Base-by-base conservation (phyloP, 1,140 invertebrate genomes). In the Saccostrea glomerata region DNA sequence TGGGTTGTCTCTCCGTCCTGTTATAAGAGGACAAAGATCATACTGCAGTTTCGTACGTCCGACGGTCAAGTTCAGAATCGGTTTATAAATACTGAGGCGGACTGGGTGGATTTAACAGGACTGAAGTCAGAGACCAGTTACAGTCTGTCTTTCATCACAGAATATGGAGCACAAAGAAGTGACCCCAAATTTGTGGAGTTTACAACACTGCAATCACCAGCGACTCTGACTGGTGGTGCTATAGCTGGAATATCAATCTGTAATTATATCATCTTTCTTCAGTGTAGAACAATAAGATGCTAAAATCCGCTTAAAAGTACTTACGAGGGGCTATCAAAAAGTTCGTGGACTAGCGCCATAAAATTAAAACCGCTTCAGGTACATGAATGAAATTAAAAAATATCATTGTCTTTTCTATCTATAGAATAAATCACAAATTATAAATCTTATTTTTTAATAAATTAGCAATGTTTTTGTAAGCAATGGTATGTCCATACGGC, bases 1-100 rank as follows among this genome's bases (percentile, higher is more conserved):
- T 89, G 88, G 88, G 63, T 63, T 4, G 23, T 63, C 23, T 66
- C 82, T n/a, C 56, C 86, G 11, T 87, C 63, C 23, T 89, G 88
- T 56, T 87, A 87, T 25, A 56, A 87, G 0, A 58, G 86, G 30
- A 11, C 55, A 23, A 60, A 58, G 11, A 89, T 89, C 15, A 12
- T 85, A 5, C 17, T 87, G 5, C 60, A 47, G 58, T 86, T 56
- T 17, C 56, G 23, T 17, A 84, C 56, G 5, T 12, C 17, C 13
- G 23, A 20, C 12, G 83, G 55, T 47, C 20, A 60, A 17, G 15
- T 40, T 56, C 47, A 70, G 30, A 73, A 25, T 11, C 84, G 70
- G 85, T 25, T 36, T 13, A 36, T 87, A 11, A 23, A 87, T n/a
- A 89, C 84, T 23, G n/a, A 87, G 7, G 47, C 85, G 6, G 54